These are phyloP conservation scores for Troides oblongomaculatus DNA, from an alignment of 2,888 invertebrate genomes.

Conservation along the genomic window DNA sequence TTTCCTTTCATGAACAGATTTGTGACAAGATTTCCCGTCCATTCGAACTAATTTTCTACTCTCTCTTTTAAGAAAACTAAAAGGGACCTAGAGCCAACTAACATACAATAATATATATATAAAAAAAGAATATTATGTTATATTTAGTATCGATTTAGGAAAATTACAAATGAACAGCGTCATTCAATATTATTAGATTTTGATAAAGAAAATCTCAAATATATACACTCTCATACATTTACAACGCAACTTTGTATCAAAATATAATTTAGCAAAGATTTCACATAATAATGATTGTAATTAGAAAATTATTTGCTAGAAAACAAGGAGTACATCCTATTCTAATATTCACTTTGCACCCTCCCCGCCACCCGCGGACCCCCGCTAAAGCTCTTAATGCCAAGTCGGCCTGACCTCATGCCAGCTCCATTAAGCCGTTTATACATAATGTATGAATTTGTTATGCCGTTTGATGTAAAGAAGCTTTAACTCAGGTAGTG, in stretches of 20 bases:
- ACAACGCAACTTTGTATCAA: not conserved
- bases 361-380: conserved; percentile 50
- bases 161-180: not conserved
- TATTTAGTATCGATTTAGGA: not conserved
- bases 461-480: conserved; percentile 80
- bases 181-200: not conserved
- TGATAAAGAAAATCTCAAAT: not conserved
- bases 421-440: conserved; percentile 78
- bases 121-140: no score
- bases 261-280: not conserved
- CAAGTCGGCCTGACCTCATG: conserved; percentile 76
- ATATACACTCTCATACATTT: not conserved
- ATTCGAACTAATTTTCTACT: no score
- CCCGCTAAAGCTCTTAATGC: conserved; percentile 77
- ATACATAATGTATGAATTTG: conserved; percentile 80
- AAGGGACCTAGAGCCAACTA: no score
- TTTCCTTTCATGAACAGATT: no score
- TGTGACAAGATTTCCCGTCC: no score
- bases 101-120: no score
- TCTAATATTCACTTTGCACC: conserved; percentile 77
- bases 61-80: no score
- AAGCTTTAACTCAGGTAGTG: conserved; percentile 76
- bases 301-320: conserved; percentile 37
- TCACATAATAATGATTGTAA: not conserved
- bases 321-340: conserved; percentile 59